Evolutionary conservation across 2,888 invertebrate species (phyloP).

Genomic region (Matsumyia berberina): DNA sequence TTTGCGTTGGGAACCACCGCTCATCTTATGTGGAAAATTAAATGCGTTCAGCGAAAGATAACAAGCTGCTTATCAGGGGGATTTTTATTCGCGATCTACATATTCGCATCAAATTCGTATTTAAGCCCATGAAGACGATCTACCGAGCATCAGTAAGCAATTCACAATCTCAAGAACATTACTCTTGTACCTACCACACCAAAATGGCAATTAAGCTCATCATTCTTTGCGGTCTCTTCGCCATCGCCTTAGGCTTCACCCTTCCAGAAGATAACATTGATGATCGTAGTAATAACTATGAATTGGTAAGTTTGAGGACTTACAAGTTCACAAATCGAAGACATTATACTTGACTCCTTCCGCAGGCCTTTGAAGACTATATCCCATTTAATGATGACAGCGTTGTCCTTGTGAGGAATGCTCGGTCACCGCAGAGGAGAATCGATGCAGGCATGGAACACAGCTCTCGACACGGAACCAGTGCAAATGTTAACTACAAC

Average conservation of each 20-base stretch:
- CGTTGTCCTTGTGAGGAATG: neutral
- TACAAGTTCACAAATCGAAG: no score
- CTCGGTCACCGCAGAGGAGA: constrained; percentile 6
- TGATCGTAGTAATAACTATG: neutral
- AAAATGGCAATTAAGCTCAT: constrained; percentile 25
- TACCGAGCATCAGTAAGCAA: no score
- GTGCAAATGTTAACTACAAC: neutral
- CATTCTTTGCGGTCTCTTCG: constrained; percentile 20
- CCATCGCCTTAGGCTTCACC: constrained; percentile 25
- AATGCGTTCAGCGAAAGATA: no score
- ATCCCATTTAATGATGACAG: neutral
- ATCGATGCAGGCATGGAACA: neutral
- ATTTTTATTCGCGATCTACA: no score
- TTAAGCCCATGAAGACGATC: no score
- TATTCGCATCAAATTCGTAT: no score
- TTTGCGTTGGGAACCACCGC: no score
- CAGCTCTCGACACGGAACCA: neutral
- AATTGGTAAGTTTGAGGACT: neutral
- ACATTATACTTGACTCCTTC: no score
- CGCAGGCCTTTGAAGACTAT: neutral
- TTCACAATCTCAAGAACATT: no score
- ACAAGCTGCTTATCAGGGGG: no score
- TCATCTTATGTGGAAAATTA: no score
- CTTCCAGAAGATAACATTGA: constrained; percentile 2
- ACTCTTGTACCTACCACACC: no score